Conservation (phyloP, 2,888 invertebrate species). For the Perizoma flavofasciatum region DNA sequence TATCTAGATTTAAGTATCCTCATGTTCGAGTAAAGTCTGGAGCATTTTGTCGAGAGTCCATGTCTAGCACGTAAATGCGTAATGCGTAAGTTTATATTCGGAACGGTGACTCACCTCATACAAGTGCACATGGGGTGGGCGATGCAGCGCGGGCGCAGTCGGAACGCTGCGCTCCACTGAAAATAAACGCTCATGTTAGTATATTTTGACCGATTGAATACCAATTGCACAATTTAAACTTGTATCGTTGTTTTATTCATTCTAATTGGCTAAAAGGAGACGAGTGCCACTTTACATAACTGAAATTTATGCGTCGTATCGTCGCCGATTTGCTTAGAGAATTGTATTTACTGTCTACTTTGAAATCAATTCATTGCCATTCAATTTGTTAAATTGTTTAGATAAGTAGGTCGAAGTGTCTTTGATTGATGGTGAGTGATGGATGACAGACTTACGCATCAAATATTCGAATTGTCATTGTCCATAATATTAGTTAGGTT, state of each 20-base stretch:
- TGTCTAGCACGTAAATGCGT: slow-evolving; percentile 11
- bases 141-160: slow-evolving; percentile 59
- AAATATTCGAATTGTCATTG: not conserved
- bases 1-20: no score
- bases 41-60: not conserved
- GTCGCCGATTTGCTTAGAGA: slow-evolving; percentile 4
- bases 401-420: not conserved
- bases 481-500: not conserved
- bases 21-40: no score
- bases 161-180: slow-evolving; percentile 66
- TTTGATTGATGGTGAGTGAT: slow-evolving; percentile 1
- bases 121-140: slow-evolving; percentile 72
- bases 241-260: slow-evolving; percentile 27
- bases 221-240: slow-evolving; percentile 29
- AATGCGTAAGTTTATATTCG: slow-evolving; percentile 46
- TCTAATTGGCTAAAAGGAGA: slow-evolving; percentile 19
- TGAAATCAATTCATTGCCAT: slow-evolving; percentile 7
- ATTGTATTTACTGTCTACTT: slow-evolving; percentile 1
- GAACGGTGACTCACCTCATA: slow-evolving; percentile 76
- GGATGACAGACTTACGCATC: not conserved
- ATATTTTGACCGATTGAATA: slow-evolving; percentile 35
- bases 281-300: slow-evolving; percentile 17
- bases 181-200: slow-evolving; percentile 48
- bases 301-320: slow-evolving; percentile 19
- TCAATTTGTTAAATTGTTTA: not conserved